Evolutionary conservation across 2,888 invertebrate genomes (phyloP).

Genomic region (Ramazzottius varieornatus): DNA sequence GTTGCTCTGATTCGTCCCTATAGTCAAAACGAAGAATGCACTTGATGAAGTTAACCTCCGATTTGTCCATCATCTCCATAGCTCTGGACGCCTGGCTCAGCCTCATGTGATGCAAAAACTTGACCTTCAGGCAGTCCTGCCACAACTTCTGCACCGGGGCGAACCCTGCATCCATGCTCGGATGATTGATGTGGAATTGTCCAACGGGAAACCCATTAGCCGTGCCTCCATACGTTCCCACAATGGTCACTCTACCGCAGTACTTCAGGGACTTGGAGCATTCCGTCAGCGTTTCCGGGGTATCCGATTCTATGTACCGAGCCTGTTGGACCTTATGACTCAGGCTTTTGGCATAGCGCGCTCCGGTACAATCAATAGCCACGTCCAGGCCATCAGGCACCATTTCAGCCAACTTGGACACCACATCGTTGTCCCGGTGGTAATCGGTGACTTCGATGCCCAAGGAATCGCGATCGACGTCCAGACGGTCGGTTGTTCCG

Average conservation of each 20-base stretch:
- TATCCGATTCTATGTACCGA: neutral
- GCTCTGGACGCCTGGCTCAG: neutral
- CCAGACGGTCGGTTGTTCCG: slow-evolving; percentile 7
- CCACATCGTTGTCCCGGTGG: slow-evolving; percentile 1
- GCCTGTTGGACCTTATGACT: neutral
- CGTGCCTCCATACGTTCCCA: neutral
- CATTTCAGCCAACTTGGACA: neutral
- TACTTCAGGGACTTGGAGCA: neutral
- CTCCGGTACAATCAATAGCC: neutral
- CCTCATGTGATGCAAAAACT: neutral
- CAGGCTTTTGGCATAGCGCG: neutral
- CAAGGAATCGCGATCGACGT: slow-evolving; percentile 6
- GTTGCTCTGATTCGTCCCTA: too few species aligned
- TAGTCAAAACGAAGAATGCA: neutral
- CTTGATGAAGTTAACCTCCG: neutral
- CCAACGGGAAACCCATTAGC: neutral
- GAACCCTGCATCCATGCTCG: neutral
- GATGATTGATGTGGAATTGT: neutral
- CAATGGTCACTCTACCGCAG: neutral
- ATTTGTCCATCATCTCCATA: neutral
- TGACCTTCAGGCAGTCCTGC: neutral
- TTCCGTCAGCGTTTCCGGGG: neutral
- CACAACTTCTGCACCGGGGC: neutral
- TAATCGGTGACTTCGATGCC: neutral
- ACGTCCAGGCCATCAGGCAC: neutral